Conservation (phyloP, 2,113 vertebrate species). For the Caloenas nicobarica region DNA sequence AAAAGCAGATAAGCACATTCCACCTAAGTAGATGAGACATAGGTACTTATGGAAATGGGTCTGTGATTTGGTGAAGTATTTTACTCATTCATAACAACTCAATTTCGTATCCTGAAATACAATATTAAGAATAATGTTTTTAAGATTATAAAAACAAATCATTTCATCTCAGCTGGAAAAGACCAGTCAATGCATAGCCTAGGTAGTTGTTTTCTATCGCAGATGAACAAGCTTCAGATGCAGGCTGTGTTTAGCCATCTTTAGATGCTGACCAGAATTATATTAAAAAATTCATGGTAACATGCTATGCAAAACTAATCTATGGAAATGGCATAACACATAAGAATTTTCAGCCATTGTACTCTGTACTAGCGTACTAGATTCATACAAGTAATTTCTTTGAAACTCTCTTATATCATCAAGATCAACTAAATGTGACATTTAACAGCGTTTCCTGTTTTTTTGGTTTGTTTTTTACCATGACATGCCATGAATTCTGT, state of each 20-base stretch:
- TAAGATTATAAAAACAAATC: neutral
- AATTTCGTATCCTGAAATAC: neutral
- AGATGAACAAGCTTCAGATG: neutral
- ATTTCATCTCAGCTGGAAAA: neutral
- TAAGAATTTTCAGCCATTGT: neutral
- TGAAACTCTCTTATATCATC: neutral
- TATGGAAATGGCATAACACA: neutral
- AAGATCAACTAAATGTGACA: neutral
- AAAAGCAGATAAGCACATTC: neutral
- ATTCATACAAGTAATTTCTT: neutral
- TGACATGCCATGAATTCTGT: neutral
- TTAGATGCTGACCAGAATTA: neutral
- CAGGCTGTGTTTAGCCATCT: neutral
- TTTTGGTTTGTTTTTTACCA: neutral
- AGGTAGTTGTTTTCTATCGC: neutral
- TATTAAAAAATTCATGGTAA: neutral
- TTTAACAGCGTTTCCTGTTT: neutral
- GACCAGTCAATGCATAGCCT: neutral
- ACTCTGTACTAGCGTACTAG: neutral
- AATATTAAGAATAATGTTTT: neutral
- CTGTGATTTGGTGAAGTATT: neutral
- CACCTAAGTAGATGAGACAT: neutral
- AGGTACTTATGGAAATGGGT: neutral
- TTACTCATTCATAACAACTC: neutral
- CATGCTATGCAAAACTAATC: neutral